Evolutionary conservation across 2,113 vertebrate species (phyloP), one percentile per base, ranked within the genome.

Genomic region (Xyliphius kryptos): DNA sequence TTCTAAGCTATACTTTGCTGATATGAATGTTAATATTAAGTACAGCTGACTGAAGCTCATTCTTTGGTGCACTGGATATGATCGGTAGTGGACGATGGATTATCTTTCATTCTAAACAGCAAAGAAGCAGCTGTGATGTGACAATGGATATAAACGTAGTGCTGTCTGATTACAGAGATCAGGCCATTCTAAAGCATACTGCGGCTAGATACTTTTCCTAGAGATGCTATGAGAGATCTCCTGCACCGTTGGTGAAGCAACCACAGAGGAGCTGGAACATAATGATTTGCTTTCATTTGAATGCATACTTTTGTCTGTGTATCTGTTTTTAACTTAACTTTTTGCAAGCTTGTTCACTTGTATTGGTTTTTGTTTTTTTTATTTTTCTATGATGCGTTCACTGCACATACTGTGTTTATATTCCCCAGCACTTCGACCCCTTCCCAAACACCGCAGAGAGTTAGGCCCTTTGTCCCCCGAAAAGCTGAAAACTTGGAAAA

Each of bases 401-500:
- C 61, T 68, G 71, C 80, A 75, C 68, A 73, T 80, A 81, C 84
- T 82, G 77, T 77, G 79, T 80, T 61, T 80, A 80, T 74, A 71
- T 69, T 74, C 81, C 83, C 73, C 80, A 61, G 82, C 78, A 79
- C 60, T 77, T 67, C 72, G 66, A 80, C 76, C 78, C 81, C 85
- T 79, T 81, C 80, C 78, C 82, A 79, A 70, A 74, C 71, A 85
- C 85, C 82, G 79, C 79, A 76, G 77, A 83, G 73, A 78, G 79
- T 78, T 66, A 60, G 71, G 74, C 61, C 72, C 78, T 75, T 46
- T 78, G 82, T 75, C 63, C 75, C 81, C 80, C 78, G 70, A 71
- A 77, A 84, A 85, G 80, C 84, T 81, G 82, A 83, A 81, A 85
- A 82, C 80, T 82, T 80, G 80, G 81, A 76, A 85, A 83, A 41